Percentiles rank a stretch among this genome's conserved stretches.
These are phyloP conservation scores for Acipenser oxyrinchus DNA, from an alignment of 2,797 vertebrate species.

Conservation along the genomic window DNA sequence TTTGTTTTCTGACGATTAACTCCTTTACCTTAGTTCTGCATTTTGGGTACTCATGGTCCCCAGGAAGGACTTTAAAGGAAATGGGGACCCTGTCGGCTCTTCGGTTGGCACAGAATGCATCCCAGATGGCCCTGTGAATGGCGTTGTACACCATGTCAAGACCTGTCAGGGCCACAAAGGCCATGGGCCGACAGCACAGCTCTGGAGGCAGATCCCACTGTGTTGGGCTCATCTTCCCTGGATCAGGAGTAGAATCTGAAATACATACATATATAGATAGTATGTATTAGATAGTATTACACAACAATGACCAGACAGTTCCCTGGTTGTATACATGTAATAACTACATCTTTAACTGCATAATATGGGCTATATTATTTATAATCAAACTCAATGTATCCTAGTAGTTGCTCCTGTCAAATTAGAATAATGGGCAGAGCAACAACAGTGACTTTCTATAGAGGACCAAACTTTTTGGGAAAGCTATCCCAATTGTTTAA, in stretches of 20 bases:
- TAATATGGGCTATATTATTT: no score
- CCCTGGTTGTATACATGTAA: no score
- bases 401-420: no score
- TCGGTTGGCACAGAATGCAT: slow-evolving; percentile 91
- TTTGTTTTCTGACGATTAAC: no score
- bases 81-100: slow-evolving; percentile 93
- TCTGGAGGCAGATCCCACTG: slow-evolving; percentile 95
- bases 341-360: no score
- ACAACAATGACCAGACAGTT: no score
- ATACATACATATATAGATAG: slow-evolving; percentile 9
- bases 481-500: no score
- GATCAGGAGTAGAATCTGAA: slow-evolving; percentile 24
- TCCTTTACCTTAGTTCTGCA: slow-evolving; percentile 85
- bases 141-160: slow-evolving; percentile 91
- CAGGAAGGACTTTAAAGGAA: slow-evolving; percentile 92
- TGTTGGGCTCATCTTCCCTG: slow-evolving; percentile 59
- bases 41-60: slow-evolving; percentile 95
- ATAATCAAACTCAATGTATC: no score
- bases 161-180: slow-evolving; percentile 90
- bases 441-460: no score
- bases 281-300: no score
- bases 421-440: no score
- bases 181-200: slow-evolving; percentile 93
- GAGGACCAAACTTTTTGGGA: no score
- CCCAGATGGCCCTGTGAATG: slow-evolving; percentile 92